Evolutionary conservation across 2,113 vertebrate species (phyloP).

Genomic region (Bagarius yarrelli): DNA sequence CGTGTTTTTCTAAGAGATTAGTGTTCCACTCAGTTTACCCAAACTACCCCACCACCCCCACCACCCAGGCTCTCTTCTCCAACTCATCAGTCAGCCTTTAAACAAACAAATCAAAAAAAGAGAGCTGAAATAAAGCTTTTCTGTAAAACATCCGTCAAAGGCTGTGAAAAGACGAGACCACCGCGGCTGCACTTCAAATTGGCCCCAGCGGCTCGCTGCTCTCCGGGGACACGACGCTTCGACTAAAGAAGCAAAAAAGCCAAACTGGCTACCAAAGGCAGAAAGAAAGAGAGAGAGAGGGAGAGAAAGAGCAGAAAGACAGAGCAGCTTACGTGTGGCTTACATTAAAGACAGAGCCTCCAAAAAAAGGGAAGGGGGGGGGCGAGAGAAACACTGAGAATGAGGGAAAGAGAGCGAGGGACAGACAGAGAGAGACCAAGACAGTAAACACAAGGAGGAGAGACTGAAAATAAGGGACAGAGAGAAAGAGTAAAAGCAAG

Average conservation of each 20-base stretch:
- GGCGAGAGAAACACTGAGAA: too few relatives aligned
- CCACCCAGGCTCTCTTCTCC: not conserved
- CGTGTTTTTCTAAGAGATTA: constrained; percentile 24
- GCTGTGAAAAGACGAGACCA: constrained; percentile 32
- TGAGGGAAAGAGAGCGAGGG: too few relatives aligned
- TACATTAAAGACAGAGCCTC: not conserved
- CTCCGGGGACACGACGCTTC: constrained; percentile 2
- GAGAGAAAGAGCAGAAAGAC: too few relatives aligned
- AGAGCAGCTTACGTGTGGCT: not conserved
- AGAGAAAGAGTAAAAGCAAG: too few relatives aligned
- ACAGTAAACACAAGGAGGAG: too few relatives aligned
- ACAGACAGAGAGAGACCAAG: too few relatives aligned
- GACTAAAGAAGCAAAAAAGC: constrained; percentile 4
- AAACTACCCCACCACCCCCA: not conserved
- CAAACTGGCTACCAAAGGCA: not conserved
- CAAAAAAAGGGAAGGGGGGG: too few relatives aligned
- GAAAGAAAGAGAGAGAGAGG: not conserved
- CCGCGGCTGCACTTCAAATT: constrained; percentile 29
- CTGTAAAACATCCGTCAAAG: constrained; percentile 30
- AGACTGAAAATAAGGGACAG: too few relatives aligned
- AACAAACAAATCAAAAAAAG: constrained; percentile 28
- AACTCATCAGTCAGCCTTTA: constrained; percentile 26
- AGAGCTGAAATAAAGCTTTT: constrained; percentile 13
- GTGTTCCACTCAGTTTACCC: not conserved
- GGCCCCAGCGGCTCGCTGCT: not conserved